Conservation (phyloP, 2,888 invertebrate genomes). For the Cerceris rybyensis region DNA sequence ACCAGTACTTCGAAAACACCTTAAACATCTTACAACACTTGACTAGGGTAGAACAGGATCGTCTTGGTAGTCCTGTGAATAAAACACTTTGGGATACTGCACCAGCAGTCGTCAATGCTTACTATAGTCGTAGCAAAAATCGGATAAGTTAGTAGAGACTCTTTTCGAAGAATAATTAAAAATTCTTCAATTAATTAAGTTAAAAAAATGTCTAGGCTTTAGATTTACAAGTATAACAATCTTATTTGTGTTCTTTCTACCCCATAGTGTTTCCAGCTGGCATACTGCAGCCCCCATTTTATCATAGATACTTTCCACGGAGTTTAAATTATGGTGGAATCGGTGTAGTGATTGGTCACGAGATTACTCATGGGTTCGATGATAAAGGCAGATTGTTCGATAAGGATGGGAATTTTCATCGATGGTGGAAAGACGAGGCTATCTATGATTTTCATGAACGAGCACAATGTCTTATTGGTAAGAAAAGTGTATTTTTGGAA, state of each 20-base stretch:
- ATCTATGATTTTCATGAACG: constrained; percentile 89
- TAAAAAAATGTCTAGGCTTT: neutral
- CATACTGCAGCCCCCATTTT: constrained; percentile 97
- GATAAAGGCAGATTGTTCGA: constrained; percentile 96
- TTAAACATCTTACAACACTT: constrained; percentile 89
- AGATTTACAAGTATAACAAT: neutral
- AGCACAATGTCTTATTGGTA: constrained; percentile 89
- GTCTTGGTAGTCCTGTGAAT: constrained; percentile 88
- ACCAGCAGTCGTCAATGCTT: constrained; percentile 96
- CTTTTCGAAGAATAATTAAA: neutral
- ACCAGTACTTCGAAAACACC: constrained; percentile 92
- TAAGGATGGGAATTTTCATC: constrained; percentile 94
- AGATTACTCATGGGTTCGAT: constrained; percentile 95
- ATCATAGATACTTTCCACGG: constrained; percentile 91
- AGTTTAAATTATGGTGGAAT: constrained; percentile 94
- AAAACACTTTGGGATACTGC: constrained; percentile 92
- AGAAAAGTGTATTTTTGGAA: neutral
- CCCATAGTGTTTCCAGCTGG: constrained; percentile 93
- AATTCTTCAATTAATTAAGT: neutral
- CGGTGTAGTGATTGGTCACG: constrained; percentile 96
- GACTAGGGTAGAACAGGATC: constrained; percentile 87
- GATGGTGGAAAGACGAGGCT: constrained; percentile 92
- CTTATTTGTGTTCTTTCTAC: constrained; percentile 10
- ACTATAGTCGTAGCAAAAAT: constrained; percentile 97
- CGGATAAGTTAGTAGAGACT: constrained; percentile 87